phyloP scores from a whole-genome alignment of 1,140 invertebrate genomes.

The Saccostrea cuccullata region DNA sequence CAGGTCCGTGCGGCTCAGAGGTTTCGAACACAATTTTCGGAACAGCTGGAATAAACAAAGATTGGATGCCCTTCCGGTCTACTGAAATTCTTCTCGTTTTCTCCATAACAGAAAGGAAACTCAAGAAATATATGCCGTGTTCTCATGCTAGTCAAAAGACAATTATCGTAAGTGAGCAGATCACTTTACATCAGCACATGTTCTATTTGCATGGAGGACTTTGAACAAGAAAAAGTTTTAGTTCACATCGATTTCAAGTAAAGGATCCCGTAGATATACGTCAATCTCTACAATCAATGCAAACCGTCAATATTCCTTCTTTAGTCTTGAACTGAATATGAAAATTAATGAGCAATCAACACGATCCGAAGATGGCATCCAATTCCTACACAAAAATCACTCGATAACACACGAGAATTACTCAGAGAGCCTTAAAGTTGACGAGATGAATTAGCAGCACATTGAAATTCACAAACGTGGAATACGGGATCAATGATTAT shows the following conservation, averaged over 20 bases:
- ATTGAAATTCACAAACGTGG: background rate
- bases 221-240: background rate
- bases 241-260: background rate
- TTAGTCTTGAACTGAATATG: background rate
- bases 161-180: background rate
- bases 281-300: background rate
- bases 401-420: background rate
- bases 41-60: conserved; percentile 55
- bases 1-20: conserved; percentile 26
- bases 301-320: background rate
- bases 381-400: background rate
- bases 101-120: conserved; percentile 15
- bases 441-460: background rate
- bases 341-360: background rate
- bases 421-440: background rate
- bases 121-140: background rate
- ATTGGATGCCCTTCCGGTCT: conserved; percentile 52
- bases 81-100: conserved; percentile 34
- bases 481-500: conserved; percentile 1
- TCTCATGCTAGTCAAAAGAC: conserved; percentile 1
- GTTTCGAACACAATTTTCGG: conserved; percentile 53
- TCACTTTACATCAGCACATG: background rate
- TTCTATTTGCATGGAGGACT: background rate
- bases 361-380: background rate
- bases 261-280: background rate